These are phyloP conservation scores for Aldrovandia affinis DNA, from an alignment of 2,797 vertebrate species.

Conservation along the genomic window DNA sequence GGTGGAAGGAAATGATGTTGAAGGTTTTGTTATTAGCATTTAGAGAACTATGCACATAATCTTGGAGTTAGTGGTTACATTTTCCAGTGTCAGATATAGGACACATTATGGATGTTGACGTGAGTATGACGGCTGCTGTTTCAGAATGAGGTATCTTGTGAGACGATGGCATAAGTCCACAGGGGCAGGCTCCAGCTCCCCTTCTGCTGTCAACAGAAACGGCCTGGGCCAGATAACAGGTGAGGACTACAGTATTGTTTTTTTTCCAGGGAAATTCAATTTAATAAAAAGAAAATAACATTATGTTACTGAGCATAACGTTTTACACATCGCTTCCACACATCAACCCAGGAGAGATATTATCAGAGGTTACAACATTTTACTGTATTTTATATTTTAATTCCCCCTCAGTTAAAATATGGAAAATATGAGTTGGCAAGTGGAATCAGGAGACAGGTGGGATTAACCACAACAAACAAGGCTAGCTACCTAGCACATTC, in stretches of 20 bases:
- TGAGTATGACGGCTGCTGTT: slow-evolving; percentile 7
- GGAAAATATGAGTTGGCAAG: too few relatives aligned
- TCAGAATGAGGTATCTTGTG: slow-evolving; percentile 95
- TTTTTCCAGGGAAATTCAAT: background rate
- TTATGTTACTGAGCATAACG: too few relatives aligned
- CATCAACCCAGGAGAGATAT: too few relatives aligned
- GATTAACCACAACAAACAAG: too few relatives aligned
- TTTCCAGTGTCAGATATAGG: background rate
- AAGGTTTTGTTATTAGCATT: background rate
- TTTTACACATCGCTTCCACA: too few relatives aligned
- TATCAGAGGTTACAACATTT: too few relatives aligned
- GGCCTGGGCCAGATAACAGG: slow-evolving; percentile 78
- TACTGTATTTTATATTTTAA: too few relatives aligned
- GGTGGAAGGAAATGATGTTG: background rate
- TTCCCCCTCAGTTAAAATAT: too few relatives aligned
- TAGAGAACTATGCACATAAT: background rate
- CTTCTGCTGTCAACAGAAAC: slow-evolving; percentile 75
- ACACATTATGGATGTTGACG: background rate
- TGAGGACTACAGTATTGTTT: slow-evolving; percentile 48
- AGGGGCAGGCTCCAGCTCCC: slow-evolving; percentile 64
- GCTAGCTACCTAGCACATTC: too few relatives aligned
- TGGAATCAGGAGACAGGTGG: too few relatives aligned
- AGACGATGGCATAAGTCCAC: slow-evolving; percentile 89
- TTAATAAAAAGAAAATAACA: too few relatives aligned
- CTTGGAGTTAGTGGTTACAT: background rate